A percentile compares a stretch with the other conserved stretches of the same genome.
Evolutionary conservation across 23 tunicate genomes (phyloP).

Genomic region (Trididemnum nubilum): DNA sequence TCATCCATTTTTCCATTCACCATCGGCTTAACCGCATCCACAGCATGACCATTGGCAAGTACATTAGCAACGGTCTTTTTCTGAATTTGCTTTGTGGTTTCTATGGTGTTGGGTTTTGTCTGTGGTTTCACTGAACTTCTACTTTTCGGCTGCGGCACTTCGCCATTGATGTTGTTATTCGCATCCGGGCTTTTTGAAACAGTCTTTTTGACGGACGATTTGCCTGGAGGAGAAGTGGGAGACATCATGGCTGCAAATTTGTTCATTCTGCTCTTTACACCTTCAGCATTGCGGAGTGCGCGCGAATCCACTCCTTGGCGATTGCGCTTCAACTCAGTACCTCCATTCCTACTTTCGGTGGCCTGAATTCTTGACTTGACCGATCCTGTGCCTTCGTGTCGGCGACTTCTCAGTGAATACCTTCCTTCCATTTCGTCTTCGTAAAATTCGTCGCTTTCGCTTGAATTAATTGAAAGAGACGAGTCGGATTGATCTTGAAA

Average conservation of each 20-base stretch:
- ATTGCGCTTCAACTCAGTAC: not conserved
- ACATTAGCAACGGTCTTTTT: no score
- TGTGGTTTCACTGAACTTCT: no score
- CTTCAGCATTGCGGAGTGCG: conserved; percentile 40
- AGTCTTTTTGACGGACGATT: not conserved
- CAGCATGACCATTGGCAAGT: no score
- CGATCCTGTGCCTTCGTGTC: conserved; percentile 37
- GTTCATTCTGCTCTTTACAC: conserved; percentile 70
- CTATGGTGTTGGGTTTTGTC: no score
- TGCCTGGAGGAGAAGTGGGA: not conserved
- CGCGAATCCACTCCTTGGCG: conserved; percentile 43
- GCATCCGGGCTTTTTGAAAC: not conserved
- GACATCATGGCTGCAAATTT: conserved; percentile 28
- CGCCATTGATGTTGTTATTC: conserved; percentile 18
- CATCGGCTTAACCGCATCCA: no score
- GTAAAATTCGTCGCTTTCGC: not conserved
- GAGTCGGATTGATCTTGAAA: not conserved
- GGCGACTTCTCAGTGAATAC: conserved; percentile 41
- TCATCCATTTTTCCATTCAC: no score
- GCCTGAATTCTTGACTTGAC: conserved; percentile 74
- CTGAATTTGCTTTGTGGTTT: no score
- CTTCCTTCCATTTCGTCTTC: conserved; percentile 55
- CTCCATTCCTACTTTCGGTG: conserved; percentile 34
- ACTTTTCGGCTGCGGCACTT: not conserved
- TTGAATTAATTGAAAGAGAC: conserved; percentile 4